Conservation (phyloP, 2,113 vertebrate genomes). For the Axis porcinus region DNA sequence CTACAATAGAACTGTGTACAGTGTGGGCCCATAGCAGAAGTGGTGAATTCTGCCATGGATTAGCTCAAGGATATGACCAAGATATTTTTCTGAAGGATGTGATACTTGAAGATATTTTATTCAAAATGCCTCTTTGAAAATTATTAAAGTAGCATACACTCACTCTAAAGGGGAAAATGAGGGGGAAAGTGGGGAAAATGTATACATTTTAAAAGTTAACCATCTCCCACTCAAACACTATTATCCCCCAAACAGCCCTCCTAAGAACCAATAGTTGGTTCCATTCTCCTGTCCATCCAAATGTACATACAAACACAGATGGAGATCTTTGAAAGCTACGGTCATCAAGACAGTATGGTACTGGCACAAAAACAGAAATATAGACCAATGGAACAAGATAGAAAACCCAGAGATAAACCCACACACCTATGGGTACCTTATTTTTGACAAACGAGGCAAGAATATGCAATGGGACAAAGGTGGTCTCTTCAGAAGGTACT, state of each 20-base stretch:
- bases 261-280: background rate
- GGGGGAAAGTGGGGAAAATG: background rate
- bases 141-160: background rate
- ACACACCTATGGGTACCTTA: background rate
- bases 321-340: background rate
- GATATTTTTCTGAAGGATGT: background rate
- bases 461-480: background rate
- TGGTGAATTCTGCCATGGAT: slow-evolving; percentile 11
- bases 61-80: background rate
- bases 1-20: background rate
- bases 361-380: background rate
- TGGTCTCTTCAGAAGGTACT: background rate
- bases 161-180: background rate
- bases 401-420: background rate
- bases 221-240: background rate
- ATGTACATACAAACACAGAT: background rate
- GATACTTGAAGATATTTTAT: background rate
- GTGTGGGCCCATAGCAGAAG: background rate
- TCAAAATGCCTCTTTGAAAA: background rate
- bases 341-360: background rate
- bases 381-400: background rate
- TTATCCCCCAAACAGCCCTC: background rate
- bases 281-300: background rate
- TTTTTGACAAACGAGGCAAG: background rate
- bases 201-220: background rate